Evolutionary conservation across 1,140 invertebrate species (phyloP).

Genomic region (Stenopsyche tienmushanensis): DNA sequence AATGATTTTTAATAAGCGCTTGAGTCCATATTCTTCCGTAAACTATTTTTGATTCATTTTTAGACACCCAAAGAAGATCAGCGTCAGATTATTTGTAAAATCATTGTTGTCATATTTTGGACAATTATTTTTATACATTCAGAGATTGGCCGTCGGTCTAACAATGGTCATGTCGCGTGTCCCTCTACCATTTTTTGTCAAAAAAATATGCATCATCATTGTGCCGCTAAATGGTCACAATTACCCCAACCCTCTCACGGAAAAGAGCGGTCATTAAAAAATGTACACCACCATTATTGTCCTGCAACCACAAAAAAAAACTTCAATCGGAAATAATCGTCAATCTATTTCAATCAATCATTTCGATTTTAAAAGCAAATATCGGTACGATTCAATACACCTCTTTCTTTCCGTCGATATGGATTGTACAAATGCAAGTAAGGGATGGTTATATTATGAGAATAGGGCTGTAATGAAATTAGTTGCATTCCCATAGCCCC

Average conservation of each 20-base stretch:
- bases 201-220: slow-evolving; percentile 23
- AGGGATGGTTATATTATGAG: slow-evolving; percentile 6
- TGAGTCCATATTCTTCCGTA: too few species aligned
- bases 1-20: too few species aligned
- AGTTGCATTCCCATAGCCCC: slow-evolving; percentile 32
- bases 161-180: slow-evolving; percentile 27
- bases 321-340: slow-evolving; percentile 36
- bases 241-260: neutral
- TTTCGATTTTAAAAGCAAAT: slow-evolving; percentile 24
- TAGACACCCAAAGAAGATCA: slow-evolving; percentile 1
- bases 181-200: slow-evolving; percentile 12
- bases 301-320: slow-evolving; percentile 22
- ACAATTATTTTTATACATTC: slow-evolving; percentile 15
- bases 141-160: neutral
- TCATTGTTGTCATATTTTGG: slow-evolving; percentile 36
- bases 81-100: slow-evolving; percentile 29
- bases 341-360: slow-evolving; percentile 41
- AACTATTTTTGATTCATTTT: too few species aligned
- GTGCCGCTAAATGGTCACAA: slow-evolving; percentile 24
- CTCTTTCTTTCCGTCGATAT: slow-evolving; percentile 4
- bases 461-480: slow-evolving; percentile 3
- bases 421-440: neutral
- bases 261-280: slow-evolving; percentile 29
- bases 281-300: slow-evolving; percentile 1
- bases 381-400: too few species aligned